Percentiles rank a stretch among this genome's conserved stretches.
phyloP scores from a whole-genome alignment of 2,888 invertebrate species.

The Drosophila acutilabella region DNA sequence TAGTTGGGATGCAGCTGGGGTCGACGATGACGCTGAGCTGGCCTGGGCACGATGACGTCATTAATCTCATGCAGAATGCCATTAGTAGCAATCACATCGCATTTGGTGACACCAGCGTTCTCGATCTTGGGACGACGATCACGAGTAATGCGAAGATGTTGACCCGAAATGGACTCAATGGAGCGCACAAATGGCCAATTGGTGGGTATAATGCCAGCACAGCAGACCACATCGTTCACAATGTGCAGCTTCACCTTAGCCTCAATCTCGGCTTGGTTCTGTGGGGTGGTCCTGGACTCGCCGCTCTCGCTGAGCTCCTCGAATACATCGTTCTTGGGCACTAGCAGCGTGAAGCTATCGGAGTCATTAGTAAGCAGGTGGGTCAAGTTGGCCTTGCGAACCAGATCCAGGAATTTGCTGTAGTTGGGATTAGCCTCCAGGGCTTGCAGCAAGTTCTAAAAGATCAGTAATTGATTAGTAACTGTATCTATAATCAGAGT shows the following conservation, averaged over 20 bases:
- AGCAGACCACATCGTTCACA: slow-evolving; percentile 85
- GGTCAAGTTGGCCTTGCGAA: slow-evolving; percentile 83
- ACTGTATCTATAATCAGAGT: no score
- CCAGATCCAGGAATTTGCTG: slow-evolving; percentile 83
- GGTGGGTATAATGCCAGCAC: slow-evolving; percentile 84
- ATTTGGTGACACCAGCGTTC: slow-evolving; percentile 85
- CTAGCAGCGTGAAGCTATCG: slow-evolving; percentile 82
- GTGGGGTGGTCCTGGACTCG: slow-evolving; percentile 64
- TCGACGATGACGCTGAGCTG: slow-evolving; percentile 53
- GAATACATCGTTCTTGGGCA: slow-evolving; percentile 85
- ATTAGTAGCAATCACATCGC: slow-evolving; percentile 84
- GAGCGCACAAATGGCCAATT: slow-evolving; percentile 85
- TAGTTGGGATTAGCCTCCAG: slow-evolving; percentile 83
- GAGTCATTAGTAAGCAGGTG: slow-evolving; percentile 77
- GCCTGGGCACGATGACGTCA: slow-evolving; percentile 82
- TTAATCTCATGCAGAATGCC: slow-evolving; percentile 85
- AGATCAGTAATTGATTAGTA: neutral
- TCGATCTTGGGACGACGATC: slow-evolving; percentile 85
- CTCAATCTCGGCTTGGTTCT: slow-evolving; percentile 72
- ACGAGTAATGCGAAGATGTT: slow-evolving; percentile 83
- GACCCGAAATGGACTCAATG: slow-evolving; percentile 83
- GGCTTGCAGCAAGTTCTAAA: slow-evolving; percentile 79
- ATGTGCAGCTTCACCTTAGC: slow-evolving; percentile 83
- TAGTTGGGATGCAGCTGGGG: slow-evolving; percentile 56
- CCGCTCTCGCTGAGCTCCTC: slow-evolving; percentile 80